Base-by-base conservation (phyloP, 2,113 vertebrate species). In the Tonatia bakeri region DNA sequence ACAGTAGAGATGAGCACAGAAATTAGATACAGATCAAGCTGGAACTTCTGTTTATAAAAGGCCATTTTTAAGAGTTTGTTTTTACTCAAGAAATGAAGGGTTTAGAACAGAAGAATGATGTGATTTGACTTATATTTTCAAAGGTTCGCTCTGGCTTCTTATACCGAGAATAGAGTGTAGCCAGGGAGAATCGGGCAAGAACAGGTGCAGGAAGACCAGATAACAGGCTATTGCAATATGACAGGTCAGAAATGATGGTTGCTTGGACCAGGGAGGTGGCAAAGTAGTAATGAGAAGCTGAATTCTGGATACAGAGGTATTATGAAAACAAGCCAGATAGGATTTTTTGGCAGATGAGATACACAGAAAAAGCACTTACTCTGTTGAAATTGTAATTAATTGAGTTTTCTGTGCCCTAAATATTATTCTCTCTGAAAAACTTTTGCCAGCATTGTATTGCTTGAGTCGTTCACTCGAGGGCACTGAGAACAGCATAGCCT, bases 211-310 rank as follows among this genome's bases (percentile, higher is more conserved):
- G 36, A 56, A 36, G 31, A 40, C 36, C 11, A 45, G 26, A 11
- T 0, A 20, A 9, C 59, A 36, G 31, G 1, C n/a, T 14, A 16
- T 1, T 16, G 28, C 0, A 4, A 1, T 2, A n/a, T 13, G 81
- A 19, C 36, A 67, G 11, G 9, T 22, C 47, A 16, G 45, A 43
- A 11, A 1, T 50, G 50, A 9, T 22, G 17, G 14, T 19, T 45
- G 4, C 50, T 75, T 15, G 70, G 16, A n/a, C 5, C 33, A 33
- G 13, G 28, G 22, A 40, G 38, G n/a, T 17, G 17, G 3, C 72
- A 52, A 28, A 43, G 8, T 11, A 65, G 38, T 0, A 64, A 17
- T 20, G n/a, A 85, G 40, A 75, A 75, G 28, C 0, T 72, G 52
- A 72, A 75, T 65, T 88, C 77, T 50, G 52, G 7, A 28, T 33